phyloP scores from a whole-genome alignment of 30 jellyfish, hydroid and myxozoan species.

The Chrysaora quinquecirrha region DNA sequence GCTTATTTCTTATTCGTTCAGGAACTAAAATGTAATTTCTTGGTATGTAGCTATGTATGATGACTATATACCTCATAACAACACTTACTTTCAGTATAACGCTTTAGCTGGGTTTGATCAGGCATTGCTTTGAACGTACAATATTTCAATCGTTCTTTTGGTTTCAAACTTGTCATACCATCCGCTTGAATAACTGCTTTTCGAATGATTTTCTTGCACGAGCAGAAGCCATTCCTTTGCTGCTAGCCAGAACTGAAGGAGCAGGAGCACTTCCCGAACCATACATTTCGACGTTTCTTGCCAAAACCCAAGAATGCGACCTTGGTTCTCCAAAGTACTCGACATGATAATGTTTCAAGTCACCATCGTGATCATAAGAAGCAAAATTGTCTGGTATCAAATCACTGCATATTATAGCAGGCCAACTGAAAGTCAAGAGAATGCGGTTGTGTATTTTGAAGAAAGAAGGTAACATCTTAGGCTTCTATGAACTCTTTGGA shows the following conservation, averaged over 20 bases:
- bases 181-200: constrained; percentile 54
- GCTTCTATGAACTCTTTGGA: too few relatives aligned
- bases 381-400: constrained; percentile 18
- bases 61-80: too few relatives aligned
- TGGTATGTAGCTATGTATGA: too few relatives aligned
- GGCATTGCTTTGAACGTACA: constrained; percentile 40
- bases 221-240: constrained; percentile 14
- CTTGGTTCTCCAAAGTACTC: constrained; percentile 75
- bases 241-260: constrained; percentile 27
- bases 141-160: constrained; percentile 41
- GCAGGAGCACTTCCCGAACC: constrained; percentile 66
- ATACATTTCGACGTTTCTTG: constrained; percentile 56
- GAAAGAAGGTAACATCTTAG: too few relatives aligned
- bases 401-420: constrained; percentile 66
- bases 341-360: constrained; percentile 60
- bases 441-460: too few relatives aligned
- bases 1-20: too few relatives aligned
- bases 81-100: too few relatives aligned
- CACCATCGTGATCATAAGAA: constrained; percentile 44
- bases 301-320: constrained; percentile 69
- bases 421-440: constrained; percentile 72
- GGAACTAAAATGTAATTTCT: too few relatives aligned
- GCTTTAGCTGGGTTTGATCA: too few relatives aligned
- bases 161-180: constrained; percentile 2
- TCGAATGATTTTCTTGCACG: constrained; percentile 55